Base-by-base conservation (phyloP, 2,113 vertebrate genomes). In the Meles meles region DNA sequence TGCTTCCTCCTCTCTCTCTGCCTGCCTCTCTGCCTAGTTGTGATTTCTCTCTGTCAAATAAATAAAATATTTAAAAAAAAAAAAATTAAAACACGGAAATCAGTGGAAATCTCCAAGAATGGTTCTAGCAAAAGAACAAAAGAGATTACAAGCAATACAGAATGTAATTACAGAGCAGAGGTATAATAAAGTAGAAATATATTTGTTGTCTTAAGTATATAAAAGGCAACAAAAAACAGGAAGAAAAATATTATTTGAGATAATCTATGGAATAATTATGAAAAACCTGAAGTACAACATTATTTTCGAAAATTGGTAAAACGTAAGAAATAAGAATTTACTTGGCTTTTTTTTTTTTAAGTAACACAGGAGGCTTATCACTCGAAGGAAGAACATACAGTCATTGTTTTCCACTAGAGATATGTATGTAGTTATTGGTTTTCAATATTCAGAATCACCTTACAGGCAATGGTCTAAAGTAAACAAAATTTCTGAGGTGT, bases 361-460 rank as follows among this genome's bases (percentile, higher is more conserved):
- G 55, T 52, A 83, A 5, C n/a, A 44, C 25, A 94, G 34, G 74
- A 18, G 10, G n/a, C 25, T 52, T 61, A 18, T 72, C 29, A 55
- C 23, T 90, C 0, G 67, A 92, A 83, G 14, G 37, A n/a, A 86
- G 65, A 82, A 90, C 55, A 76, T 34, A 88, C 3, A 89, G 71
- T 91, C 82, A 55, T 31, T 37, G 7, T 27, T 94, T 11, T 65
- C 29, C 10, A 82, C 86, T 7, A 80, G 67, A 96, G 61, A 81
- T 81, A 63, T 6, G 3, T 61, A 71, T 83, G 25, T 49, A n/a
- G 4, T 59, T 90, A 69, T 12, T 91, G 7, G 34, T 90, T 94
- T 98, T 94, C 37, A 93, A 67, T 88, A 52, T 85, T 80, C 77
- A 96, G 12, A 86, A 65, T 93, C 27, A 96, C 67, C 55, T 83